phyloP scores from a whole-genome alignment of 2,888 invertebrate species.

The Flabesymbios commensalis region DNA sequence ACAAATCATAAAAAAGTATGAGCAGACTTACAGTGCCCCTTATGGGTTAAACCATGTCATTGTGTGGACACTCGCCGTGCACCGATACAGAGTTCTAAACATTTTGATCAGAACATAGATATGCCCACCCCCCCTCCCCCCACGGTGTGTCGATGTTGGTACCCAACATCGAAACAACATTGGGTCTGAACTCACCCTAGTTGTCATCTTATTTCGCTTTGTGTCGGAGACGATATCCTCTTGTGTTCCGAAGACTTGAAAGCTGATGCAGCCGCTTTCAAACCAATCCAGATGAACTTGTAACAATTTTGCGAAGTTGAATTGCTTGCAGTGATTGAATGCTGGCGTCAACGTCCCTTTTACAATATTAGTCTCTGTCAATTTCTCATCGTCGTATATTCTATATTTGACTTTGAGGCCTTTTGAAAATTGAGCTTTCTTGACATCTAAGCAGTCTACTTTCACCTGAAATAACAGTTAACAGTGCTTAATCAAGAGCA shows the following conservation, averaged over 20 bases:
- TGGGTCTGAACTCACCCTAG: conserved; percentile 54
- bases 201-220: conserved; percentile 55
- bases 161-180: no score
- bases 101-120: no score
- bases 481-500: neutral
- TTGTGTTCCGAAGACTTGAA: conserved; percentile 58
- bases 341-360: conserved; percentile 51
- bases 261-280: conserved; percentile 56
- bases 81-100: no score
- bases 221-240: conserved; percentile 53
- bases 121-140: no score
- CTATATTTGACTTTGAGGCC: conserved; percentile 55
- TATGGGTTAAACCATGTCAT: no score
- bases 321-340: conserved; percentile 53
- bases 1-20: no score
- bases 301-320: conserved; percentile 47
- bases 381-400: conserved; percentile 44
- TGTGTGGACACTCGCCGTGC: no score
- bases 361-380: conserved; percentile 48
- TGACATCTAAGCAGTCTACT: conserved; percentile 47
- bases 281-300: conserved; percentile 60
- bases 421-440: conserved; percentile 54
- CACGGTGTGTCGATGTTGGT: no score
- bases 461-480: conserved; percentile 42
- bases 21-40: no score